These are phyloP conservation scores for Neosalanx taihuensis DNA, from an alignment of 2,797 vertebrate genomes.

Conservation along the genomic window DNA sequence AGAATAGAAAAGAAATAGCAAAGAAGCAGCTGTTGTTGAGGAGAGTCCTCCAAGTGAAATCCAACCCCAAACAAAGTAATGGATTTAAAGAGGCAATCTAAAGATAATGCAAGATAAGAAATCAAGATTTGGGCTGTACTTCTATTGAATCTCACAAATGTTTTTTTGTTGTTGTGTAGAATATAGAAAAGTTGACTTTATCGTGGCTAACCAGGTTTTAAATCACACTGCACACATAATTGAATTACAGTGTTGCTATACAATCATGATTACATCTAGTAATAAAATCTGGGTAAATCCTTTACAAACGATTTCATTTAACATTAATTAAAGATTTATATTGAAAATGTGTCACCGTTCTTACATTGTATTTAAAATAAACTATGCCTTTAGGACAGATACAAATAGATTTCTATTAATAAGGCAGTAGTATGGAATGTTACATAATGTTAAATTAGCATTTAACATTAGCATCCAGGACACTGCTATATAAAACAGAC, in stretches of 20 bases:
- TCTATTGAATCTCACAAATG: background rate
- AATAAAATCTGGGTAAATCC: background rate
- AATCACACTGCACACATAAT: background rate
- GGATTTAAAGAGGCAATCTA: slow-evolving; percentile 42
- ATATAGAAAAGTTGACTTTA: background rate
- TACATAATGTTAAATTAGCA: too few species aligned
- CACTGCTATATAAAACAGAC: too few species aligned
- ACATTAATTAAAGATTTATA: background rate
- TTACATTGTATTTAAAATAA: too few species aligned
- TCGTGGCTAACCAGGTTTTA: background rate
- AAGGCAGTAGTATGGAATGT: too few species aligned
- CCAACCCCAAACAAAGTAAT: slow-evolving; percentile 30
- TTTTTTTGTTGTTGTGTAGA: background rate
- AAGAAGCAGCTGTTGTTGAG: slow-evolving; percentile 46
- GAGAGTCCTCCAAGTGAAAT: slow-evolving; percentile 15
- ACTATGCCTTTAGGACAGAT: too few species aligned
- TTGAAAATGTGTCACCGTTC: too few species aligned
- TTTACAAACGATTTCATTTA: background rate
- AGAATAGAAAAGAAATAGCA: slow-evolving; percentile 41
- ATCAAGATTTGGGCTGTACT: background rate
- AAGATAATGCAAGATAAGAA: slow-evolving; percentile 10
- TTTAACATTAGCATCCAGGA: too few species aligned
- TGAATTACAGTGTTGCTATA: background rate
- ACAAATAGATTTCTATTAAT: too few species aligned
- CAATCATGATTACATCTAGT: background rate